Evolutionary conservation across 2,113 vertebrate genomes (phyloP), one percentile per base, ranked within the genome.

Genomic region (Lepus europaeus): DNA sequence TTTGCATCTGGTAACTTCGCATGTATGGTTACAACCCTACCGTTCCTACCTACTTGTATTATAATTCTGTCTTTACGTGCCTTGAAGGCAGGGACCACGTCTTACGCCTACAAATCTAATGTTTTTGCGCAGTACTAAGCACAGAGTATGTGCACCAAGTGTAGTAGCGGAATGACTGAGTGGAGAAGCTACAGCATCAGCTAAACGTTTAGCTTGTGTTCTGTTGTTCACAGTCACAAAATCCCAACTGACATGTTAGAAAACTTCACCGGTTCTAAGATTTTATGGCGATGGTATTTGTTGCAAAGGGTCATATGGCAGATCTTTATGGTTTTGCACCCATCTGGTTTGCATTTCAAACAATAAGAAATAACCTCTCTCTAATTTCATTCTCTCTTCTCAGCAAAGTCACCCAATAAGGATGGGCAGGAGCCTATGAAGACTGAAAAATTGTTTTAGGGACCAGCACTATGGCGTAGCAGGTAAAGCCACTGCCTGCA

Each of bases 311-410:
- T 76, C 69, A 39, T 33, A 39, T 31, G 53, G 39, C 45, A 63
- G 33, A 74, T 6, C 29, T n/a, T 68, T 33, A 23, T n/a, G 25
- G 9, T 84, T 56, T 88, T 92, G 39, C 29, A 83, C 23, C n/a
- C 77, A 61, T 90, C 27, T 76, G 31, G 4, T 61, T 96, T 93
- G 36, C 29, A 92, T 82, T 90, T 92, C 53, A 87, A 63, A 82
- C 22, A 70, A 39, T 70, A 74, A 69, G 3, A 95, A 91, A 93
- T 14, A n/a, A 19, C 53, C 33, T 85, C 63, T 20, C 3, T 11
- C 9, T 33, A 33, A 84, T n/a, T 80, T 91, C 51, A 22, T 36
- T 69, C 33, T 76, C 45, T 16, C 25, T 53, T 86, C 80, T 76
- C 82, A 88, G 39, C 45, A 56, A 83, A 87, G 6, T 33, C 66